A percentile compares a stretch with the other conserved stretches of the same genome.
phyloP scores from a whole-genome alignment of 2,888 invertebrate genomes.

The Rambutsinella grinnellia region DNA sequence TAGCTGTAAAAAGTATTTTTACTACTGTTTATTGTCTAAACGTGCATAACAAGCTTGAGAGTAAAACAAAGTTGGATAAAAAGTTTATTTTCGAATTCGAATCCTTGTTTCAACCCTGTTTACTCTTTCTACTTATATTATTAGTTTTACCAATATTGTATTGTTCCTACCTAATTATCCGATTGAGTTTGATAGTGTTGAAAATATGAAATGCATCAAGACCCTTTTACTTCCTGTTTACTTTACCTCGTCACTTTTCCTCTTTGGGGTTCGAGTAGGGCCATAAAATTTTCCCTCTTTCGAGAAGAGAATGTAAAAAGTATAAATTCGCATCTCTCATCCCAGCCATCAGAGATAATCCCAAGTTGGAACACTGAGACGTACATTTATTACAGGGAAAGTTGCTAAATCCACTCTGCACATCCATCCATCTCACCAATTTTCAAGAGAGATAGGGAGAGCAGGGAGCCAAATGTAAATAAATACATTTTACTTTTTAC shows the following conservation, averaged over 20 bases:
- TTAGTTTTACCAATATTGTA: background rate
- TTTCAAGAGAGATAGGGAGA: background rate
- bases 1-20: conserved; percentile 44
- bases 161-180: background rate
- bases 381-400: background rate
- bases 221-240: background rate
- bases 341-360: background rate
- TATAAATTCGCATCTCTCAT: background rate
- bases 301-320: background rate
- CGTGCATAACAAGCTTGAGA: conserved; percentile 29
- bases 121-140: background rate
- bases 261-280: too few relatives aligned
- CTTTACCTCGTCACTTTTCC: background rate
- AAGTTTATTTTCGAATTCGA: conserved; percentile 23
- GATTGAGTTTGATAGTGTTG: background rate
- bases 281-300: background rate
- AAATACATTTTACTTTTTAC: background rate
- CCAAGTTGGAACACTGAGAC: too few relatives aligned
- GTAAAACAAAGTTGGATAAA: conserved; percentile 12
- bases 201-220: background rate
- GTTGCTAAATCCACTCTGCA: background rate
- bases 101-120: conserved; percentile 1
- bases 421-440: background rate
- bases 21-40: conserved; percentile 51
- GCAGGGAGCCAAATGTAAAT: background rate